Base-by-base conservation (phyloP, 2,797 vertebrate genomes). In the Scleropages formosus region DNA sequence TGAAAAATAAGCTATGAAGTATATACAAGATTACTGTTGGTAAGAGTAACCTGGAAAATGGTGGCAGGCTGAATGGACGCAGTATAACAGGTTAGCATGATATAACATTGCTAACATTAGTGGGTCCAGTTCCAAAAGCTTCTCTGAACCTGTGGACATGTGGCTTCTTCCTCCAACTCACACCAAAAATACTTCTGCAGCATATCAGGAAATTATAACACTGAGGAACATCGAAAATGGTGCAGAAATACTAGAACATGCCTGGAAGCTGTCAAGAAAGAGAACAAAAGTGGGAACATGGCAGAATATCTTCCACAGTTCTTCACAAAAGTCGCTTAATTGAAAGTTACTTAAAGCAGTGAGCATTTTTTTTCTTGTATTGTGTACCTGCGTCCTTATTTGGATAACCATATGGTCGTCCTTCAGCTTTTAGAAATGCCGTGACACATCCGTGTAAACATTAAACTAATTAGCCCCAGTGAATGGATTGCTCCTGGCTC, bases 1-100 rank as follows among this genome's bases (percentile, higher is more conserved):
- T 91, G 80, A 92, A 92, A 93, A 93, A 92, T 92, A 91, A 91
- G 89, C 89, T 93, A 89, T 92, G 90, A 91, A 86, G 81, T 93
- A 91, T 92, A 87, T 93, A 93, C 90, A 91, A 82, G 81, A 86
- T 83, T 84, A 83, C 84, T 75, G 86, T 84, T 39, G 86, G 85
- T 86, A 83, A 80, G 72, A 82, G 80, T 88, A 83, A 78, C 87
- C 78, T 78, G 80, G 81, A 86, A 84, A 85, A 84, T 79, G 78
- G 81, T 83, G 84, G 84, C 69, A 84, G 82, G 84, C 72, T 65
- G 73, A 60, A 31, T 49, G 49, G 24, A 58, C 24, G 69, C 20
- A n/a, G 51, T 61, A 71, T 72, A 4, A 58, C 53, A 60, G 60
- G 16, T 31, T 72, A 44, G 71, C 56, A 72, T 15, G 56, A 71